Conservation (phyloP, 1,140 invertebrate species). For the Bombyx mandarina region DNA sequence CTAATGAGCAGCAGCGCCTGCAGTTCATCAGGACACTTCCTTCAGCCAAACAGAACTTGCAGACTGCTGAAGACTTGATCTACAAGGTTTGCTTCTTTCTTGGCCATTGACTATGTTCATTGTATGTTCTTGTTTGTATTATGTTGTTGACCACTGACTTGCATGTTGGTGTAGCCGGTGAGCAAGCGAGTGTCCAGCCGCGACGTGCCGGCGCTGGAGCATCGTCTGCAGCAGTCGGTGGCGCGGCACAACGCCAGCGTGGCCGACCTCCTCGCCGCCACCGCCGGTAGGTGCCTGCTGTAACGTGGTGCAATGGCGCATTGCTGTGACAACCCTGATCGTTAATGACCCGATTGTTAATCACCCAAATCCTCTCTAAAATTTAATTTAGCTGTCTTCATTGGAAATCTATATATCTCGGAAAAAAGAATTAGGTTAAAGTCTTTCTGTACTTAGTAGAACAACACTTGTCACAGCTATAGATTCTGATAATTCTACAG, state of each 20-base stretch:
- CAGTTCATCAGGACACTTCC: constrained; percentile 10
- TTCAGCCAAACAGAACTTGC: neutral
- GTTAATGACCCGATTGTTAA: neutral
- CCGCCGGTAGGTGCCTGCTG: constrained; percentile 4
- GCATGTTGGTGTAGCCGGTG: no score
- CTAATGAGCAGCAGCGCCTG: constrained; percentile 6
- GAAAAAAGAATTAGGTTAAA: neutral
- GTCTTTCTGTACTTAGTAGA: neutral
- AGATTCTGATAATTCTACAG: no score
- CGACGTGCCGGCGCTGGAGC: neutral
- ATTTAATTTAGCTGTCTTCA: neutral
- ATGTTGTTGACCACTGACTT: no score
- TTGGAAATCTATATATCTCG: no score
- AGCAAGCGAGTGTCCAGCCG: no score
- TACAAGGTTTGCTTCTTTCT: no score
- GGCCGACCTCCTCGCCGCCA: constrained; percentile 23
- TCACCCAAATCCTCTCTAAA: neutral
- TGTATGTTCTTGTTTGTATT: no score
- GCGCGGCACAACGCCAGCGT: constrained; percentile 30
- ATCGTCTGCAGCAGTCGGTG: constrained; percentile 14
- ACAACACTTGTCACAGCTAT: neutral
- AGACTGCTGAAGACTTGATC: constrained; percentile 7
- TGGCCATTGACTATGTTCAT: no score
- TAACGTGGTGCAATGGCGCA: neutral
- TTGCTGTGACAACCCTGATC: neutral